phyloP scores from a whole-genome alignment of 2,113 vertebrate species.

The Muscicapa adusta region DNA sequence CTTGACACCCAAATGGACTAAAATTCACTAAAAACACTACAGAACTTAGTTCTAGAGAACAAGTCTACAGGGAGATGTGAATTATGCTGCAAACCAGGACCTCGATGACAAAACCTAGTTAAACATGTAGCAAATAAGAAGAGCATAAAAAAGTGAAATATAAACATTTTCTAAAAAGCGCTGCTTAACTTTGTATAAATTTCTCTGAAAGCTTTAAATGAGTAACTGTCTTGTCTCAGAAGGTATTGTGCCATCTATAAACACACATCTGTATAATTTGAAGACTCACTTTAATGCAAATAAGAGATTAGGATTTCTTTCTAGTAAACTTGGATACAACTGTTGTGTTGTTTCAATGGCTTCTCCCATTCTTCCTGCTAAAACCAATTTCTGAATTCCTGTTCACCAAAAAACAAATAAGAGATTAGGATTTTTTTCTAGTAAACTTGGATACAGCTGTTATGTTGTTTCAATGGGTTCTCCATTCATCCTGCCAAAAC shows the following conservation, averaged over 20 bases:
- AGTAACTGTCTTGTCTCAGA: constrained; percentile 50
- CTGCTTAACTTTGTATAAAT: constrained; percentile 31
- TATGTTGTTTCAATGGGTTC: constrained; percentile 98
- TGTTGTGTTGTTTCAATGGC: constrained; percentile 99
- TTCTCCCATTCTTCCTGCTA: constrained; percentile 98
- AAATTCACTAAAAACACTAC: neutral
- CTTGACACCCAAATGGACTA: neutral
- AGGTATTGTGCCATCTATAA: constrained; percentile 61
- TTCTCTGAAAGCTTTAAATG: constrained; percentile 42
- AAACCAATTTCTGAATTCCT: constrained; percentile 99
- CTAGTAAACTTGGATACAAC: constrained; percentile 96
- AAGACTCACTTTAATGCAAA: constrained; percentile 96
- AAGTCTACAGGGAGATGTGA: constrained; percentile 1
- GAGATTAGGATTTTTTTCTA: constrained; percentile 97
- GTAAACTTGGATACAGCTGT: constrained; percentile 94
- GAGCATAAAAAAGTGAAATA: constrained; percentile 38
- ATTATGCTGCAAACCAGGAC: constrained; percentile 33
- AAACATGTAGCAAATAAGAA: constrained; percentile 39
- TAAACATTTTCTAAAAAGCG: constrained; percentile 29
- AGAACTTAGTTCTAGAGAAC: neutral
- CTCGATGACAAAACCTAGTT: constrained; percentile 39
- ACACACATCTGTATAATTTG: constrained; percentile 63
- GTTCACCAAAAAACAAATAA: constrained; percentile 71
- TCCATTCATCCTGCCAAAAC: constrained; percentile 95
- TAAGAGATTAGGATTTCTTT: constrained; percentile 97